Conservation (phyloP, 2,888 invertebrate genomes). For the Trichogramma evanescens region DNA sequence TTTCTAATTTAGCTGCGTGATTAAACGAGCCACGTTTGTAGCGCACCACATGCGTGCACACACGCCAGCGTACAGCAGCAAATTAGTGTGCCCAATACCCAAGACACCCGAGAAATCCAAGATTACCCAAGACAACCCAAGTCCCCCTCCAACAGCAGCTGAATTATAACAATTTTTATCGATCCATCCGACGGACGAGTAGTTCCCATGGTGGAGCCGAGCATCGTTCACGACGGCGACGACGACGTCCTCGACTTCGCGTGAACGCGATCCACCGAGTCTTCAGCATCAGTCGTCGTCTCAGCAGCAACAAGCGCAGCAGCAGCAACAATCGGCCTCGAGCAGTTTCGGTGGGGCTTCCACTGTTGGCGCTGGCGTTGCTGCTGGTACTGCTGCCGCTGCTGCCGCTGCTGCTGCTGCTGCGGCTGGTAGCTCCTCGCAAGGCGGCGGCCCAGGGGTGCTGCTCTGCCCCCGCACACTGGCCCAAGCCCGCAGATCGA, state of each 20-base stretch:
- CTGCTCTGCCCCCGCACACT: constrained; percentile 85
- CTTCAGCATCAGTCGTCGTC: constrained; percentile 21
- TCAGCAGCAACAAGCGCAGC: constrained; percentile 35
- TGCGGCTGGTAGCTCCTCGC: constrained; percentile 28
- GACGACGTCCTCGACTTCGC: constrained; percentile 12
- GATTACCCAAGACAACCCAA: background rate
- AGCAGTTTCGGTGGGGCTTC: background rate
- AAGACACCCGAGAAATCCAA: no score
- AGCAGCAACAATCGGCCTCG: constrained; percentile 3
- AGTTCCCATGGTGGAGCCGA: constrained; percentile 46
- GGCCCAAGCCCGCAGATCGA: constrained; percentile 79
- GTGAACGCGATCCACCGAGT: no score
- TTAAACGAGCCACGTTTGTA: no score
- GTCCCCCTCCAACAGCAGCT: background rate
- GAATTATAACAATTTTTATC: no score
- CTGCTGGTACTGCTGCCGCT: constrained; percentile 28
- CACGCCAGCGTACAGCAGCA: no score
- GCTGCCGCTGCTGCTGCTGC: constrained; percentile 29
- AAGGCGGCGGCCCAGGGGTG: constrained; percentile 61
- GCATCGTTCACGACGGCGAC: constrained; percentile 38
- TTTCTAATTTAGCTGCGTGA: no score
- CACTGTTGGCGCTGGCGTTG: constrained; percentile 16
- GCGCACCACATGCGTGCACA: no score
- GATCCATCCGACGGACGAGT: constrained; percentile 7
- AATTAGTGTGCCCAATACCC: no score